Conservation (phyloP, 64 coral and sea anemone genomes). For the Stichodactyla helianthus region DNA sequence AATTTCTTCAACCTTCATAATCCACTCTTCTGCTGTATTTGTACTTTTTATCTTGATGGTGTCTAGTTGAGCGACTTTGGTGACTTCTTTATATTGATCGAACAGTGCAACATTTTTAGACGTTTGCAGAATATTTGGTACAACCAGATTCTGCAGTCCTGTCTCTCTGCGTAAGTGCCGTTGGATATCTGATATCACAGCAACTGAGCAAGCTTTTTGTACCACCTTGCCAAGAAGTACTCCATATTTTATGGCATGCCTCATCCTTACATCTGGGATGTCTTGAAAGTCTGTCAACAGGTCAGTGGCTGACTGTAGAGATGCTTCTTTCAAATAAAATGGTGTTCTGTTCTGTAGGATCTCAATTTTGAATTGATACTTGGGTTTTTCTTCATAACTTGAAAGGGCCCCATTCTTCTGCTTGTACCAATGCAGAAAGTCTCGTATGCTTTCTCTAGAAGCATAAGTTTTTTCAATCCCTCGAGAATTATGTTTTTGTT, state of each 20-base stretch:
- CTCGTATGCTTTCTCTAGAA: slow-evolving; percentile 24
- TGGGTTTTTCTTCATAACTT: background rate
- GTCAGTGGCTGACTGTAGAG: background rate
- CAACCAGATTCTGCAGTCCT: background rate
- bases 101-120: slow-evolving; percentile 20
- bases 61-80: background rate
- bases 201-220: background rate
- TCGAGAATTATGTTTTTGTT: slow-evolving; percentile 62
- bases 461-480: slow-evolving; percentile 57
- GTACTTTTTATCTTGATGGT: slow-evolving; percentile 35
- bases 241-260: background rate
- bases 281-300: too few species aligned
- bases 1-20: slow-evolving; percentile 29
- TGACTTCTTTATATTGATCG: slow-evolving; percentile 6
- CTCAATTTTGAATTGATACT: slow-evolving; percentile 1
- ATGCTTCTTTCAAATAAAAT: slow-evolving; percentile 10
- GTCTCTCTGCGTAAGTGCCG: background rate
- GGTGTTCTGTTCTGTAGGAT: background rate
- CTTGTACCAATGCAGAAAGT: slow-evolving; percentile 52
- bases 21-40: slow-evolving; percentile 44
- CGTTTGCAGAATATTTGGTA: background rate
- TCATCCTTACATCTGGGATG: too few species aligned
- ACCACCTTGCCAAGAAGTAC: background rate
- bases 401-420: slow-evolving; percentile 6
- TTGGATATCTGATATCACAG: slow-evolving; percentile 4